Evolutionary conservation across 2,888 invertebrate genomes (phyloP).

Genomic region (Homarus gammarus): DNA sequence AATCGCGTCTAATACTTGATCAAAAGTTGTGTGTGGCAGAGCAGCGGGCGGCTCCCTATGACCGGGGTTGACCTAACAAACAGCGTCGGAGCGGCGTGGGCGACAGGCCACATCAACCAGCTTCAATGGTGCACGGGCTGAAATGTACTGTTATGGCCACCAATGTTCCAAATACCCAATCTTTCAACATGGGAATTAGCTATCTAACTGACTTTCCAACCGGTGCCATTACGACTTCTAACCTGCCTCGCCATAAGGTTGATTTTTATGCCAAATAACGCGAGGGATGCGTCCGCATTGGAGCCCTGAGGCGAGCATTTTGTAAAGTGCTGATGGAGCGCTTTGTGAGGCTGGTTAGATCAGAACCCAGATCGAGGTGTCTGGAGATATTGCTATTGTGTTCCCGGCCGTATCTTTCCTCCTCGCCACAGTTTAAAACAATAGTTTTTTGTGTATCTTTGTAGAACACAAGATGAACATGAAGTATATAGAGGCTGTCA

Average conservation of each 20-base stretch:
- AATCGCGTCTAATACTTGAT: conserved; percentile 51
- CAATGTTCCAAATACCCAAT: conserved; percentile 72
- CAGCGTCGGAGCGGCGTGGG: conserved; percentile 26
- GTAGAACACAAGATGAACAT: conserved; percentile 23
- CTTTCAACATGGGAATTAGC: conserved; percentile 72
- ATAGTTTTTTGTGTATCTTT: conserved; percentile 16
- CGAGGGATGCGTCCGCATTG: conserved; percentile 56
- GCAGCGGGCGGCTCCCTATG: neutral
- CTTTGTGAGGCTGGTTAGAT: conserved; percentile 67
- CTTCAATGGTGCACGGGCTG: conserved; percentile 66
- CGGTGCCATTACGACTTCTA: conserved; percentile 52
- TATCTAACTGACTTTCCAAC: conserved; percentile 62
- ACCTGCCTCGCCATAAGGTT: conserved; percentile 47
- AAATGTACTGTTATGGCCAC: conserved; percentile 71
- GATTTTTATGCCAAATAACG: conserved; percentile 58
- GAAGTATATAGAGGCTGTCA: conserved; percentile 1
- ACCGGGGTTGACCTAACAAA: conserved; percentile 46
- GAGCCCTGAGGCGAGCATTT: conserved; percentile 66
- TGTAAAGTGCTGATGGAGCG: conserved; percentile 73
- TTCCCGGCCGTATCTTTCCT: conserved; percentile 27
- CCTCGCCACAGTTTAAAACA: conserved; percentile 34
- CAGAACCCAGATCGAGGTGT: conserved; percentile 66
- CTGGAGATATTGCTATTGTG: conserved; percentile 68
- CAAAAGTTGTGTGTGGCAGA: conserved; percentile 38
- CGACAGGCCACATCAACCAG: conserved; percentile 68